Evolutionary conservation across 2,113 vertebrate species (phyloP), one percentile per base, ranked within the genome.

Genomic region (Tiliqua scincoides): DNA sequence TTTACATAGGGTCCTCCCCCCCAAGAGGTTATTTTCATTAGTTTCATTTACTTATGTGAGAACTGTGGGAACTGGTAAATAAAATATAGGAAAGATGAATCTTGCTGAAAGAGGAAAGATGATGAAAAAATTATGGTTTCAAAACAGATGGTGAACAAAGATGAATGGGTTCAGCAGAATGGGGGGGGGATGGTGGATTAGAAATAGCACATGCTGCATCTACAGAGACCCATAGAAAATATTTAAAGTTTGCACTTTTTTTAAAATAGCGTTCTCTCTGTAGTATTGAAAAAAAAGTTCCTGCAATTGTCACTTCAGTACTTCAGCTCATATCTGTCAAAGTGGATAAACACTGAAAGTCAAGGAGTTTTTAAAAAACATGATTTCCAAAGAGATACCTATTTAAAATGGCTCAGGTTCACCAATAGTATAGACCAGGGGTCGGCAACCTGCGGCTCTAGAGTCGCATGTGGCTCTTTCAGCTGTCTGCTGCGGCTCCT

Each of bases 101-200:
- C 80, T 83, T 86, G 63, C 27, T 43, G 74, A 76, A 87, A 72
- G 84, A 74, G 77, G 23, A n/a, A 82, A 89, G 52, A 35, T 54
- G 21, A 89, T 83, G 32, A 84, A 77, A 92, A 2, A n/a, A 86
- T 52, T 61, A 84, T 79, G 85, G 72, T 20, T 77, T 93, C 84
- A 43, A 63, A 63, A 67, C 78, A 76, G 18, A 81, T 90, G 84
- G 78, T 79, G 84, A 89, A 79, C 0, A 0, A 70, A 72, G n/a
- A 40, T 48, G 40, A 54, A 85, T 88, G 59, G 30, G 27, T 25
- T 61, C 20, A 23, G 6, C 14, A 72, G 21, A 32, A 81, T 27
- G 21, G 15, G 21, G 25, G 59, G 6, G 48, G 14, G 30, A 61
- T 30, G 35, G 14, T 72, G 15, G 79, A 6, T 81, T 81, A n/a